phyloP scores from a whole-genome alignment of 2,113 vertebrate species.

The Mola mola region DNA sequence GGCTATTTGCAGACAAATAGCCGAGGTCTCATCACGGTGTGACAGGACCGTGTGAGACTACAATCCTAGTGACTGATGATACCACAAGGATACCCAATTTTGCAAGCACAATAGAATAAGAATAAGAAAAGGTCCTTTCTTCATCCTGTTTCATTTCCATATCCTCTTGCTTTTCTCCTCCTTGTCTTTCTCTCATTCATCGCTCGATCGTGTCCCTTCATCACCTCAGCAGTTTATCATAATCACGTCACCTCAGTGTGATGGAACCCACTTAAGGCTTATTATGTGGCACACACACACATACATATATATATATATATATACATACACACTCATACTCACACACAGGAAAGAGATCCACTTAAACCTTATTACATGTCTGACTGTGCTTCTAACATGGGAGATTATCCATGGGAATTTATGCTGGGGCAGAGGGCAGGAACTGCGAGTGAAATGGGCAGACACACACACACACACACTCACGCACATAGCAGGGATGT shows the following conservation, averaged over 20 bases:
- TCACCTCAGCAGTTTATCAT: slow-evolving; percentile 73
- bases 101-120: too few relatives aligned
- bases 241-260: slow-evolving; percentile 73
- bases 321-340: slow-evolving; percentile 13
- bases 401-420: slow-evolving; percentile 67
- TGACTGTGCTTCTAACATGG: slow-evolving; percentile 64
- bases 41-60: too few relatives aligned
- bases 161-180: not conserved
- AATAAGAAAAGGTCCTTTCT: not conserved
- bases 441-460: slow-evolving; percentile 14
- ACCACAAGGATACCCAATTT: too few relatives aligned
- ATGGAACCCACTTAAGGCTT: slow-evolving; percentile 73
- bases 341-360: slow-evolving; percentile 51
- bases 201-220: slow-evolving; percentile 37
- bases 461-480: not conserved
- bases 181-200: slow-evolving; percentile 2
- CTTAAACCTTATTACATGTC: slow-evolving; percentile 75
- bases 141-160: not conserved
- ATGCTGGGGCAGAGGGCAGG: slow-evolving; percentile 56
- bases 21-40: not conserved
- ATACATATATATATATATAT: slow-evolving; percentile 1
- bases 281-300: slow-evolving; percentile 50
- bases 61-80: too few relatives aligned
- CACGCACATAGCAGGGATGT: slow-evolving; percentile 13
- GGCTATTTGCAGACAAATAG: too few relatives aligned